Conservation (phyloP, 1,140 invertebrate species). For the Lamellibrachia luymesi region DNA sequence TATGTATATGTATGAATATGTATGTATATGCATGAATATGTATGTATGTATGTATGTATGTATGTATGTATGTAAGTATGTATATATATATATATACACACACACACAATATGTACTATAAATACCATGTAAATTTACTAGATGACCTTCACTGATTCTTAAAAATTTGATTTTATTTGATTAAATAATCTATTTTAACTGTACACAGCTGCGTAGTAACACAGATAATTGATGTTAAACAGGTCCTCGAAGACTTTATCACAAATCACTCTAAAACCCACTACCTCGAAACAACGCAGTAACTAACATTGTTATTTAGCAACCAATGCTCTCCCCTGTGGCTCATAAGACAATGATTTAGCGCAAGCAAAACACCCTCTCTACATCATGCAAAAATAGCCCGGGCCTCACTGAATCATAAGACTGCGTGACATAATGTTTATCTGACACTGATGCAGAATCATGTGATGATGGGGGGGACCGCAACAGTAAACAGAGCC, state of each 20-base stretch:
- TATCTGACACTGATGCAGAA: not conserved
- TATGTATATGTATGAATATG: no score
- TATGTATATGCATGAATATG: not conserved
- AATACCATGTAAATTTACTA: not conserved
- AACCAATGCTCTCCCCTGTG: no score
- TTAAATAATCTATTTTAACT: not conserved
- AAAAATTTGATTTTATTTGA: not conserved
- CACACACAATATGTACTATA: not conserved
- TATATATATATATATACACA: constrained; percentile 17
- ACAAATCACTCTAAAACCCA: not conserved
- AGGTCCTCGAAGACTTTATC: not conserved
- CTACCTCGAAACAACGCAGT: no score
- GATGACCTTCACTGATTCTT: not conserved
- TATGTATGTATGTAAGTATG: not conserved
- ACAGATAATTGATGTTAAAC: not conserved
- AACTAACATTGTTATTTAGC: no score
- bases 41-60: constrained; percentile 14
- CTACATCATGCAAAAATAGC: not conserved
- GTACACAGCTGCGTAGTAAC: not conserved
- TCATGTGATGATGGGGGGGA: not conserved
- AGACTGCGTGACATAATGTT: not conserved
- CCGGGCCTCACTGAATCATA: not conserved
- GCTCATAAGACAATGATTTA: not conserved
- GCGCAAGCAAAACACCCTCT: not conserved
- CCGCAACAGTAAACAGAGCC: not conserved